phyloP scores from a whole-genome alignment of 2,113 vertebrate species.

The Cyanoramphus novaezelandiae region DNA sequence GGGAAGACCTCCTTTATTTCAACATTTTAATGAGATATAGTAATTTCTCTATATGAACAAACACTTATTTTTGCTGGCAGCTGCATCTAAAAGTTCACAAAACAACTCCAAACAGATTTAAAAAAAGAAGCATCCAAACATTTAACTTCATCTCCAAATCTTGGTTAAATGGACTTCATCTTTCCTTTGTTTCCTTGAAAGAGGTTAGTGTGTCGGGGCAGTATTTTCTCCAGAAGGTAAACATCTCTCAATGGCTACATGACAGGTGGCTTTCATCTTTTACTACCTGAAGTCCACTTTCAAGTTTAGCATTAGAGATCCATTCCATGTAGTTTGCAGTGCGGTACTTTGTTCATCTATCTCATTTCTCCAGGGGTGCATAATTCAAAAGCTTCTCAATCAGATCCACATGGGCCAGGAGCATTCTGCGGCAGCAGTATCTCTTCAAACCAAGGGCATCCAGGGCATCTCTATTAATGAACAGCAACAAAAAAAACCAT shows the following conservation, averaged over 20 bases:
- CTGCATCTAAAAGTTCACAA: neutral
- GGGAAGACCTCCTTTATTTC: neutral
- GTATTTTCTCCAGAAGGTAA: neutral
- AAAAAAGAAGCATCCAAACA: neutral
- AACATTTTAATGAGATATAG: neutral
- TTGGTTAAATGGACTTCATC: slow-evolving; percentile 2
- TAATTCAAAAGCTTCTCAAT: slow-evolving; percentile 98
- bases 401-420: slow-evolving; percentile 95
- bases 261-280: neutral
- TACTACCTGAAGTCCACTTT: neutral
- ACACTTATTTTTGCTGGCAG: slow-evolving; percentile 1
- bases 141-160: slow-evolving; percentile 10
- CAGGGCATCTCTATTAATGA: slow-evolving; percentile 86
- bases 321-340: slow-evolving; percentile 27
- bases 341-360: neutral
- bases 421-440: slow-evolving; percentile 97
- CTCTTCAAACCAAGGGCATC: slow-evolving; percentile 96
- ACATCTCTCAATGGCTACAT: neutral
- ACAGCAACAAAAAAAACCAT: neutral
- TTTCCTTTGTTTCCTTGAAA: slow-evolving; percentile 1
- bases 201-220: neutral
- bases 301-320: slow-evolving; percentile 24
- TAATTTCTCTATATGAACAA: neutral
- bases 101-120: neutral
- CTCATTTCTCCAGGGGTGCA: slow-evolving; percentile 93